Evolutionary conservation across 2,113 vertebrate genomes (phyloP).

Genomic region (Zingel zingel): DNA sequence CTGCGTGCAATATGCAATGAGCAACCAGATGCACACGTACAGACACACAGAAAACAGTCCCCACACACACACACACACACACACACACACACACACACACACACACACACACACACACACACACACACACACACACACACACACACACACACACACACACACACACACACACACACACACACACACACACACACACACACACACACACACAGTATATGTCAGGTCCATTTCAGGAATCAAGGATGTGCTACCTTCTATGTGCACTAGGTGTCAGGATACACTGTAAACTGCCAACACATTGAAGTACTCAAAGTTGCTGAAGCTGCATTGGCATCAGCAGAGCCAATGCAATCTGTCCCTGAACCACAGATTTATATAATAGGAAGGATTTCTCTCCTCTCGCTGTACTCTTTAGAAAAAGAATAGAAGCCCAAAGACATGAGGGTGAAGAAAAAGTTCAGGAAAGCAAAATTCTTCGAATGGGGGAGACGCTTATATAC

Average conservation of each 20-base stretch:
- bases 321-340: constrained; percentile 28
- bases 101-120: too few relatives aligned
- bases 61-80: not conserved
- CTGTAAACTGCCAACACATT: not conserved
- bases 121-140: too few relatives aligned
- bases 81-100: not conserved
- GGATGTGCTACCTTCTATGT: constrained; percentile 1
- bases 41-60: not conserved
- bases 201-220: not conserved
- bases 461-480: constrained; percentile 19
- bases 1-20: not conserved
- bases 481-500: not conserved
- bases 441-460: constrained; percentile 10
- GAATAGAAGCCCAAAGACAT: constrained; percentile 15
- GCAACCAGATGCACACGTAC: not conserved
- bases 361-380: constrained; percentile 52
- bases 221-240: not conserved
- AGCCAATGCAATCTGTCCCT: constrained; percentile 35
- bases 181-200: too few relatives aligned
- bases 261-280: constrained; percentile 61
- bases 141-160: too few relatives aligned
- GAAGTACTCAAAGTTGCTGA: constrained; percentile 33
- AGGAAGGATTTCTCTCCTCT: constrained; percentile 20
- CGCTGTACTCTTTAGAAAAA: not conserved
- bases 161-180: too few relatives aligned